Base-by-base conservation (phyloP, 2,888 invertebrate genomes). In the Drosophila villosipedis region DNA sequence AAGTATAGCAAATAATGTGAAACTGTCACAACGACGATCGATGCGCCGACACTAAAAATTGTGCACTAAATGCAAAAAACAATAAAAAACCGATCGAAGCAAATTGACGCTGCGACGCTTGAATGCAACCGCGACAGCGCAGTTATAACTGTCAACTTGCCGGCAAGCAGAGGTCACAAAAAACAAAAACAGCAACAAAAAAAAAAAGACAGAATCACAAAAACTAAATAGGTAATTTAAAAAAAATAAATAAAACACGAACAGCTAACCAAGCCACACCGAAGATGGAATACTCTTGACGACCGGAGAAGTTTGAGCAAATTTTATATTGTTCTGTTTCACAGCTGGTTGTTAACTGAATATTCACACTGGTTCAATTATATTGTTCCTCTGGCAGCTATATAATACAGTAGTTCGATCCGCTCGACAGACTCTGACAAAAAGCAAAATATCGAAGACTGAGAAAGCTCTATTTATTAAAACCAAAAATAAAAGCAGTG, bases 21-120 rank as follows among this genome's bases (percentile, higher is more conserved):
- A 83, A 78, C 73, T 62, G 67, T 60, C 83, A 67, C 82, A 76
- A 68, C 73, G 83, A 80, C 74, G 84, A 80, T 74, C 73, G 74
- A 78, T 78, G 74, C 73, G 78, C 33, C 70, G 74, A 84, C 73
- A 86, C 84, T 84, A 71, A 79, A 76, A 71, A 76, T 58, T 80
- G 41, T 71, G 69, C 76, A 73, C 79, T 79, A 70, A 79, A 79
- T 64, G 58, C 58, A 68, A 67, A 66, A 68, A 65, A 39, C n/a
- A n/a, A 52, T 47, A 68, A 69, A 68, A 58, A 49, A 19, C n/a
- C 49, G 30, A 68, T 72, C 72, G 53, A 59, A 28, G 49, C 75
- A 62, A 75, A 72, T 65, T 64, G 74, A 30, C 43, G 33, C 69
- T 49, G 62, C 72, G 64, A 50, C 63, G 73, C 47, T 43, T 66